Base-by-base conservation (phyloP, 2,113 vertebrate species). In the Coracopsis vasa region DNA sequence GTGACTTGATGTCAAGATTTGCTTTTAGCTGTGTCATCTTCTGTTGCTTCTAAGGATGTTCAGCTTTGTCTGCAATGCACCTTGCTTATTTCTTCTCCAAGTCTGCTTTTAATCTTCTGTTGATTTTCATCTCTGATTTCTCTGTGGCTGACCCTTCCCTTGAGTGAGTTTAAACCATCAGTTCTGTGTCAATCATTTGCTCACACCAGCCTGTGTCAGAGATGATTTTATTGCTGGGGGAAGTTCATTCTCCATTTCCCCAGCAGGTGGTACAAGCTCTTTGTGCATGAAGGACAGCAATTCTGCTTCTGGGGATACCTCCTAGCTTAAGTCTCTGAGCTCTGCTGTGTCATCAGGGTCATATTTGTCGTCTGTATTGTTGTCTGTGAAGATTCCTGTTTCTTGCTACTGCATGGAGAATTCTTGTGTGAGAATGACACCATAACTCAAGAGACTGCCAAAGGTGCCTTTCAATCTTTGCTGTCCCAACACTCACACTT, bases 231-330 rank as follows among this genome's bases (percentile, higher is more conserved):
- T 70, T 92, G 80, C 45, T 91, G 77, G 42, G 60, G 39, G 88
- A 67, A 35, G 80, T 67, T 84, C 42, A 15, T 91, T 92, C 77
- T 95, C 39, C 25, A 15, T 84, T 92, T 80, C 69, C 86, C 64
- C 69, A 94, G 51, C 72, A 81, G 83, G 83, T 86, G 60, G 73
- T 89, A 86, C 37, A 94, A 92, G 45, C 73, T 83, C 77, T 94
- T 82, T 92, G 65, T 78, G 60, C 54, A 16, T 37, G 64, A 70
- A 62, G 50, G 48, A 54, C 44, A 47, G 39, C 66, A 79, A 0
- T 88, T 33, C 9, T 31, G 16, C 41, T 37, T 61, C 54, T 74
- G 50, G 61, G 39, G 44, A 42, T 64, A 42, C 39, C 81, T 51
- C 25, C 7, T 37, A 65, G 56, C 53, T 90, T 47, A 65, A 65